Conservation (phyloP, 2,113 vertebrate species). For the Chinchilla lanigera region DNA sequence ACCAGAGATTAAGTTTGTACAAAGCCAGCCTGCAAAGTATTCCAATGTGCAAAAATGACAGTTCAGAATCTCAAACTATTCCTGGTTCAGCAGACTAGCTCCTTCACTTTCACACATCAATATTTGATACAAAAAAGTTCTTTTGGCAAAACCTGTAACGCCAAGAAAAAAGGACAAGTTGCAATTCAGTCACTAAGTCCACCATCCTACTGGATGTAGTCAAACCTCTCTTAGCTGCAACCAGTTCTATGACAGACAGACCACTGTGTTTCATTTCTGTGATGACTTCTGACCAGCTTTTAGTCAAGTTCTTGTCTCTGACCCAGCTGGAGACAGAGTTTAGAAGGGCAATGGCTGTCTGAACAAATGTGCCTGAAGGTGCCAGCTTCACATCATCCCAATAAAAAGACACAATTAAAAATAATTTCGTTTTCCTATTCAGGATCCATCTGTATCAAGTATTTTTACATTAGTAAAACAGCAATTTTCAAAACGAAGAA, state of each 20-base stretch:
- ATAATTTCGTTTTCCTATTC: background rate
- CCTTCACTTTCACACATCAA: slow-evolving; percentile 39
- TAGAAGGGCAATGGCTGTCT: background rate
- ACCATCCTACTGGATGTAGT: background rate
- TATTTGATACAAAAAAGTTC: slow-evolving; percentile 74
- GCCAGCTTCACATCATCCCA: slow-evolving; percentile 1
- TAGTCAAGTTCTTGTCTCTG: slow-evolving; percentile 47
- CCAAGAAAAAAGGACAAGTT: slow-evolving; percentile 46
- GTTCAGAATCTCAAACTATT: slow-evolving; percentile 65
- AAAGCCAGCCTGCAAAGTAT: slow-evolving; percentile 73
- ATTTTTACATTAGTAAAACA: slow-evolving; percentile 70
- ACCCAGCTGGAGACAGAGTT: slow-evolving; percentile 61
- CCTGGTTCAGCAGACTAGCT: slow-evolving; percentile 50
- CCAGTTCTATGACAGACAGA: slow-evolving; percentile 15
- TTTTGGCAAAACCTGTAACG: slow-evolving; percentile 58
- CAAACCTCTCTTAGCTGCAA: background rate
- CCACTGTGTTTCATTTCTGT: slow-evolving; percentile 55
- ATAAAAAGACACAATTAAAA: slow-evolving; percentile 61
- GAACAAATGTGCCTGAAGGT: slow-evolving; percentile 27
- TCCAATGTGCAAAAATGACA: slow-evolving; percentile 69
- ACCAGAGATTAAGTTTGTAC: slow-evolving; percentile 75
- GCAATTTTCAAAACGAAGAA: slow-evolving; percentile 53
- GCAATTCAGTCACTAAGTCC: slow-evolving; percentile 57
- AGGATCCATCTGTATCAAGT: background rate
- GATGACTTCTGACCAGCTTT: slow-evolving; percentile 18